These are phyloP conservation scores for Metellina segmentata DNA, from an alignment of 2,888 invertebrate species.

Conservation along the genomic window DNA sequence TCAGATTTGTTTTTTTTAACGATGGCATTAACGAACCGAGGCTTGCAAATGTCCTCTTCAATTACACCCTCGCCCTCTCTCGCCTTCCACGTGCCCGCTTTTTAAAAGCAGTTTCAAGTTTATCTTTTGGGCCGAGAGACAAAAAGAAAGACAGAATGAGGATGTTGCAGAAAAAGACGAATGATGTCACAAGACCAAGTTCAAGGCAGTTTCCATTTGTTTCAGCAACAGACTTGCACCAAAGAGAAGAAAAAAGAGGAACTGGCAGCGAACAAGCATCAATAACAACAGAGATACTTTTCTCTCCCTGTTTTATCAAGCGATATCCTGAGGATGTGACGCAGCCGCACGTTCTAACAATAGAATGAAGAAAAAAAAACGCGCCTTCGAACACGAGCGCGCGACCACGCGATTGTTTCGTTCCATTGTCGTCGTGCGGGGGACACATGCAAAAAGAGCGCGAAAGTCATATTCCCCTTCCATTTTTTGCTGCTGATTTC, in stretches of 20 bases:
- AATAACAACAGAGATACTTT: conserved; percentile 36
- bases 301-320: conserved; percentile 10
- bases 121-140: neutral
- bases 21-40: too few relatives aligned
- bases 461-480: conserved; percentile 2
- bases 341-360: conserved; percentile 42
- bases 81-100: too few relatives aligned
- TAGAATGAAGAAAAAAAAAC: conserved; percentile 19
- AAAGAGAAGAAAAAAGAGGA: conserved; percentile 3
- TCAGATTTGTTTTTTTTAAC: too few relatives aligned
- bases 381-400: conserved; percentile 27
- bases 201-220: conserved; percentile 52
- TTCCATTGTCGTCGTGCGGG: conserved; percentile 35
- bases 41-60: too few relatives aligned
- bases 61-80: too few relatives aligned
- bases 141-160: neutral
- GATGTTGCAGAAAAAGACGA: conserved; percentile 9
- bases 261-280: neutral
- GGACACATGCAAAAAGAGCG: neutral
- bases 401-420: conserved; percentile 35
- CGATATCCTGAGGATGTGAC: conserved; percentile 55
- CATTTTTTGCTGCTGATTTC: conserved; percentile 5
- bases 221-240: conserved; percentile 1
- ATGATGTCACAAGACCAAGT: conserved; percentile 40
- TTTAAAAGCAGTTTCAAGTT: too few relatives aligned